A percentile compares a stretch with the other conserved stretches of the same genome.
Conservation (phyloP, 2,113 vertebrate species). For the Podilymbus podiceps region DNA sequence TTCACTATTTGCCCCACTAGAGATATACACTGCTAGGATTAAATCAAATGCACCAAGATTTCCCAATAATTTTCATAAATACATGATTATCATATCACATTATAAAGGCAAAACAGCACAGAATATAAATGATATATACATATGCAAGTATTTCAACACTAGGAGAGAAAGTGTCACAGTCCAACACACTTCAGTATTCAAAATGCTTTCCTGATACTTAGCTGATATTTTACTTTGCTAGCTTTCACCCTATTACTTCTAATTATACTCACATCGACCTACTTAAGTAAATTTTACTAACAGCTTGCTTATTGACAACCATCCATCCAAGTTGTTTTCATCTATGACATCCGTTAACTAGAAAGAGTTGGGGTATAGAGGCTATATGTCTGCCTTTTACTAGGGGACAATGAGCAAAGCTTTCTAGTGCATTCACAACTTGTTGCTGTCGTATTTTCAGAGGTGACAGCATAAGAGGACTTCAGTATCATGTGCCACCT, state of each 20-base stretch:
- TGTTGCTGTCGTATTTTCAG: not conserved
- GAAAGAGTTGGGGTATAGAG: not conserved
- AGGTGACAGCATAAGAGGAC: not conserved
- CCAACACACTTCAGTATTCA: conserved; percentile 17
- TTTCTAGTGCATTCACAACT: not conserved
- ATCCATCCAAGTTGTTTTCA: not conserved
- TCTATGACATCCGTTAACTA: not conserved
- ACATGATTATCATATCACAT: conserved; percentile 19
- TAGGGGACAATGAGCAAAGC: not conserved
- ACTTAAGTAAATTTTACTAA: conserved; percentile 7
- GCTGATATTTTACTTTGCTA: not conserved
- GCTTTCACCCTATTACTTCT: conserved; percentile 14
- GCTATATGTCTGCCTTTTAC: not conserved
- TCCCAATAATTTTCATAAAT: conserved; percentile 34
- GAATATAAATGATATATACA: conserved; percentile 22
- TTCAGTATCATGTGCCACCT: not conserved
- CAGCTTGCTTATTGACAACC: not conserved
- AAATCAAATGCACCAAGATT: not conserved
- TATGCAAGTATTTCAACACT: conserved; percentile 36
- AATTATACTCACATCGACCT: conserved; percentile 19
- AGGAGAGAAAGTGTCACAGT: conserved; percentile 18
- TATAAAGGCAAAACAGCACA: conserved; percentile 14
- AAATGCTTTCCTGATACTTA: conserved; percentile 6
- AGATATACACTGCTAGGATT: not conserved
- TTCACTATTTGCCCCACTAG: not conserved